These are phyloP conservation scores for Cuniculus paca DNA, from an alignment of 2,797 vertebrate species.

Conservation along the genomic window DNA sequence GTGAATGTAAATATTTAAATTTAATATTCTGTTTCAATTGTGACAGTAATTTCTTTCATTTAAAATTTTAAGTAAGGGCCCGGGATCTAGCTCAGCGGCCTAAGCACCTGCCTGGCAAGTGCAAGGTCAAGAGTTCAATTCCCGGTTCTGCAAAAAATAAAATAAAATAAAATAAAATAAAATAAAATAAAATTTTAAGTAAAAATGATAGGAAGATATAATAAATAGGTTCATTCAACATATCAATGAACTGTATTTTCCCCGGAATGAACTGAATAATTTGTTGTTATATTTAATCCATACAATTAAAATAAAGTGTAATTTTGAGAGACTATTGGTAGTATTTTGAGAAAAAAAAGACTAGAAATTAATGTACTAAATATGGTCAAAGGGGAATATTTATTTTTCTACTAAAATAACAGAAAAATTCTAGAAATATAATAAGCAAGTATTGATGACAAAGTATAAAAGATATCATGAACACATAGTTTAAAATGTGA, in stretches of 20 bases:
- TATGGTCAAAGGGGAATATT: not conserved
- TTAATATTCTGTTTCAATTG: not conserved
- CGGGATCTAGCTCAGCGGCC: too few species aligned
- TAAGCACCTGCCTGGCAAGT: too few species aligned
- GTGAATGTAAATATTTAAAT: not conserved
- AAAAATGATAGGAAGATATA: not conserved
- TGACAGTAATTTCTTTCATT: not conserved
- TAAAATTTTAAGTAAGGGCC: constrained; percentile 24
- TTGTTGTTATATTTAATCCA: not conserved
- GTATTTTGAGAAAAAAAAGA: not conserved
- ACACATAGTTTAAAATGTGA: not conserved
- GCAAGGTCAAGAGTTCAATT: too few species aligned
- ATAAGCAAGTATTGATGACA: not conserved
- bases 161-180: too few species aligned
- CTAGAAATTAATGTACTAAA: not conserved
- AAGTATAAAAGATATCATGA: not conserved
- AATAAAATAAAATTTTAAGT: constrained; percentile 18
- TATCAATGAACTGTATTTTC: not conserved
- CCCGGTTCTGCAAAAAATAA: too few species aligned
- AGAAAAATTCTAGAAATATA: not conserved
- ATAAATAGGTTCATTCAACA: not conserved
- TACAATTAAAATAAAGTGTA: not conserved
- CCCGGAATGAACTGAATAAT: not conserved
- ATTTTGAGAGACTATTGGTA: not conserved
- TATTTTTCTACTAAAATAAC: not conserved